Evolutionary conservation across 2,113 vertebrate species (phyloP), one percentile per base, ranked within the genome.

Genomic region (Perca fluviatilis): DNA sequence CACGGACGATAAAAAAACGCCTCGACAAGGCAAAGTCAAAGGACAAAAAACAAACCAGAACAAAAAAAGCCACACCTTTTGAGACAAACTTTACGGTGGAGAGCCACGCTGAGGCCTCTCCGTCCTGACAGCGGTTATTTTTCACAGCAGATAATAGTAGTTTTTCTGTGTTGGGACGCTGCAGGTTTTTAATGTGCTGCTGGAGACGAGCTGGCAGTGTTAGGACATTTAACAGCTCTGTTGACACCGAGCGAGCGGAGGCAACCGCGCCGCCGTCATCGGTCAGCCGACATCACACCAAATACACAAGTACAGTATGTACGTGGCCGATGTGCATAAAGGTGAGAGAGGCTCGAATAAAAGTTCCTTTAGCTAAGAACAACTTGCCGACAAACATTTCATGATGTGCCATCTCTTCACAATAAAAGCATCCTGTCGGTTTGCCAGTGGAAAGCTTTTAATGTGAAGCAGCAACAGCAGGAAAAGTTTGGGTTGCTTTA

Each of bases 161-260:
- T 82, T 86, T 77, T 86, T 80, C 62, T 73, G 67, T 3, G 65
- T 54, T 11, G 51, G 30, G 67, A 63, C 68, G n/a, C 60, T 36
- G 68, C 51, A 36, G 49, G 8, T 74, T 50, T 49, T 64, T 74
- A 46, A 78, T 82, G 68, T 78, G 63, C 69, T 69, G 79, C 74
- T 82, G 69, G 46, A 70, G 79, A 78, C n/a, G 33, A 69, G 67
- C 78, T 67, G 83, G 77, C 83, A 81, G 25, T 77, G 84, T 81
- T 51, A 53, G 57, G 78, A 80, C 73, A 27, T 67, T 71, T 27
- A 69, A 46, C 79, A 60, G 84, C 56, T 68, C 73, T 82, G 84
- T 78, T 74, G 79, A 76, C 62, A 16, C 58, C 1, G 10, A 53
- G 63, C 47, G 3, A 33, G 69, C 33, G 9, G 64, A 75, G 72